phyloP scores from a whole-genome alignment of 1,140 invertebrate species.

The Drosophila pseudoobscura region DNA sequence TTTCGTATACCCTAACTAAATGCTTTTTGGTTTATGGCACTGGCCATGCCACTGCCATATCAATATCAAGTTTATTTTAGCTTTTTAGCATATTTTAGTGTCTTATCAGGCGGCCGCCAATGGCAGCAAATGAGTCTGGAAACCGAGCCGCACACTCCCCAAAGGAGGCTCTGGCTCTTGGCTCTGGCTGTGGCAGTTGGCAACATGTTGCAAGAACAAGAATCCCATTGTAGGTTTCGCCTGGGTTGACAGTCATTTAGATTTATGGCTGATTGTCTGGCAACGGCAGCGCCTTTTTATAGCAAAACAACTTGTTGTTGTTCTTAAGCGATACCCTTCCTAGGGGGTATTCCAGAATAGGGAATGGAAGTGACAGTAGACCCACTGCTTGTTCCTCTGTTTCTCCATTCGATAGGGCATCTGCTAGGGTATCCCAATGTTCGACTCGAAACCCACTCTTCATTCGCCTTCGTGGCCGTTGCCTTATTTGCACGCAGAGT shows the following conservation, averaged over 20 bases:
- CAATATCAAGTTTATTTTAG: slow-evolving; percentile 73
- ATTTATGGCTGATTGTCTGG: slow-evolving; percentile 81
- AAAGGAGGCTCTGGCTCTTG: not conserved
- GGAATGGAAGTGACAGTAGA: no score
- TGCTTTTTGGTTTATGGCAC: slow-evolving; percentile 70
- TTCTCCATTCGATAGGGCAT: no score
- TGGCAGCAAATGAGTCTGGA: slow-evolving; percentile 71
- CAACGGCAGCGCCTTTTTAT: slow-evolving; percentile 70
- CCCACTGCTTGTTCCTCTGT: no score
- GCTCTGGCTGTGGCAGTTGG: slow-evolving; percentile 24
- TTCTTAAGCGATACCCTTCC: not conserved
- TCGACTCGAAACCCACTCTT: no score
- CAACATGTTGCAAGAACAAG: slow-evolving; percentile 72
- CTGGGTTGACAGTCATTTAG: slow-evolving; percentile 81
- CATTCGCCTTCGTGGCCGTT: slow-evolving; percentile 22
- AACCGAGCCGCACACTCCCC: not conserved
- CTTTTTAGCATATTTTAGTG: slow-evolving; percentile 78
- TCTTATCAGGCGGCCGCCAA: slow-evolving; percentile 62
- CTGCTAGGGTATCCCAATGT: no score
- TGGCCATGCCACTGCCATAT: slow-evolving; percentile 66
- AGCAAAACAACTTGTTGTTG: slow-evolving; percentile 39
- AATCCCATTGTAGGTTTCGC: slow-evolving; percentile 70
- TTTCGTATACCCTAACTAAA: slow-evolving; percentile 48
- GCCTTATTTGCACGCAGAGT: slow-evolving; percentile 61
- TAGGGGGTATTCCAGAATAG: no score